Percentiles rank a stretch among this genome's conserved stretches.
Evolutionary conservation across 2,888 invertebrate species (phyloP).

Genomic region (Emmelina monodactyla): DNA sequence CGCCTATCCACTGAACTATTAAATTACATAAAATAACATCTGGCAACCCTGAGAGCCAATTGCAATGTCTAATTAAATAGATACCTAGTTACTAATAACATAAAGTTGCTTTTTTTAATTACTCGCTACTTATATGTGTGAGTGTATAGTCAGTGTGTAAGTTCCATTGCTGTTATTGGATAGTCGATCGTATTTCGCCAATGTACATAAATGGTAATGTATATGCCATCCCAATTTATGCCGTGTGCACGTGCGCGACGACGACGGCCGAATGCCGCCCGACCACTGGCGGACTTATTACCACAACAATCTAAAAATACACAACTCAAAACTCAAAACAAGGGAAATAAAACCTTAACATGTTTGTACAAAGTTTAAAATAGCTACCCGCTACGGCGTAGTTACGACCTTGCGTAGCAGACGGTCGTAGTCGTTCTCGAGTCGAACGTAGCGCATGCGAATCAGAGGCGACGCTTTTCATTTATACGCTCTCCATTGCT

Average conservation of each 20-base stretch:
- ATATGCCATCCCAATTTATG: conserved; percentile 32
- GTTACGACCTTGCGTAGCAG: neutral
- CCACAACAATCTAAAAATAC: neutral
- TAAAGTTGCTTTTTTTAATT: no score
- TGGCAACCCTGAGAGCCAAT: no score
- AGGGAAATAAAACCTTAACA: neutral
- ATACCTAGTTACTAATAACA: no score
- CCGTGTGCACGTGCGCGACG: conserved; percentile 50
- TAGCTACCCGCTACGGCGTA: neutral
- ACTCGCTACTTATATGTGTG: no score
- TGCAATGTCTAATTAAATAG: no score
- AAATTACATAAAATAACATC: no score
- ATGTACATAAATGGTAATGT: conserved; percentile 16
- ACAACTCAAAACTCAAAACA: neutral
- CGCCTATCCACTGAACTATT: no score
- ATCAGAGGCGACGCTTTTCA: neutral
- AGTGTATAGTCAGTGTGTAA: no score
- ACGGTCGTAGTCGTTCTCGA: neutral
- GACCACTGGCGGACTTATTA: conserved; percentile 20
- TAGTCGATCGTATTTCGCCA: conserved; percentile 7
- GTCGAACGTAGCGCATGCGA: neutral
- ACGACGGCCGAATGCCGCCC: conserved; percentile 47
- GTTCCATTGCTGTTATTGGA: conserved; percentile 2
- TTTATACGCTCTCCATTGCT: neutral
- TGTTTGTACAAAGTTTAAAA: neutral